These are phyloP conservation scores for Hycleus phaleratus DNA, from an alignment of 1,140 invertebrate genomes.

Conservation along the genomic window DNA sequence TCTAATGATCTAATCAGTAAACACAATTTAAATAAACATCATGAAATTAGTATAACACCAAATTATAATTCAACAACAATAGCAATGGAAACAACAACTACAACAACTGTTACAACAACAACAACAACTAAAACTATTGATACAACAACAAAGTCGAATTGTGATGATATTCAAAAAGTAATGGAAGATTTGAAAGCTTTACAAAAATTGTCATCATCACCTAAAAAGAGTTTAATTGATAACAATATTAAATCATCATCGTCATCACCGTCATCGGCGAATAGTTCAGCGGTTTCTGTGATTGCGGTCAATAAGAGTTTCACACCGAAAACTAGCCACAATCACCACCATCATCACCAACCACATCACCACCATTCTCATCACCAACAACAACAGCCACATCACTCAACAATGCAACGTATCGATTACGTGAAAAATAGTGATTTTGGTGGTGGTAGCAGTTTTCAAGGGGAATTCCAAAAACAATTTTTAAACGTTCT, in stretches of 20 bases:
- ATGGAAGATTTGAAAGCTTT: conserved; percentile 37
- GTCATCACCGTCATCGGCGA: conserved; percentile 4
- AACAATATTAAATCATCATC: too few relatives aligned
- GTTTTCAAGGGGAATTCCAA: conserved; percentile 38
- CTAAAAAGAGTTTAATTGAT: conserved; percentile 15
- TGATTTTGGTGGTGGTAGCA: conserved; percentile 11
- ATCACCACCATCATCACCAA: not conserved
- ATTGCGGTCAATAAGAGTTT: conserved; percentile 38
- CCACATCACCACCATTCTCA: not conserved
- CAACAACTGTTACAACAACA: not conserved
- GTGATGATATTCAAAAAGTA: conserved; percentile 36
- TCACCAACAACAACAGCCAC: conserved; percentile 5
- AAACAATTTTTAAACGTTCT: conserved; percentile 35
- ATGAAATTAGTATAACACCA: conserved; percentile 6
- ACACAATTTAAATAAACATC: conserved; percentile 1
- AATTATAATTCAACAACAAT: conserved; percentile 2
- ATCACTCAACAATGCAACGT: conserved; percentile 11
- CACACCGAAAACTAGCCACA: conserved; percentile 16
- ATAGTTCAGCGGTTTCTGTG: conserved; percentile 34
- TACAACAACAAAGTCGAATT: conserved; percentile 4
- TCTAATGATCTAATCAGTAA: not conserved
- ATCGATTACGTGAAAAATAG: conserved; percentile 7
- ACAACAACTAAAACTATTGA: not conserved
- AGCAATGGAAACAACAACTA: not conserved
- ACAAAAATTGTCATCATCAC: conserved; percentile 33